Conservation (phyloP, 1,140 invertebrate species). For the Pseudomyrmex dendroicus region DNA sequence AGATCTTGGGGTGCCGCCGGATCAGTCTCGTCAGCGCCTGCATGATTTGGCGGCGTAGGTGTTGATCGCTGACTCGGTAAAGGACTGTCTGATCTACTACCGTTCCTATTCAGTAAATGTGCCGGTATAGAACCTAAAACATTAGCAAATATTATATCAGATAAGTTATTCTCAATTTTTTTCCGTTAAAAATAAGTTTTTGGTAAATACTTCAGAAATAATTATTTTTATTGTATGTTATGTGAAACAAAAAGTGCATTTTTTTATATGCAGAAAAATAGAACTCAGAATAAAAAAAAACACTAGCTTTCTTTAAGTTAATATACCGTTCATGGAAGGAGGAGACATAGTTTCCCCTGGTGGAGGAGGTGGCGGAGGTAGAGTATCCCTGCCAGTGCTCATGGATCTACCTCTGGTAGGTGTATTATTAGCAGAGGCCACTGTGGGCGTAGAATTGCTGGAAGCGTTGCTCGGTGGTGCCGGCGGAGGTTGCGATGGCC, state of each 20-base stretch:
- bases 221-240: no score
- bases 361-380: conserved; percentile 96
- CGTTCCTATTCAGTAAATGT: conserved; percentile 82
- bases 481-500: conserved; percentile 94
- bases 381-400: conserved; percentile 89
- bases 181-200: conserved; percentile 1
- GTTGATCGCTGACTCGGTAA: conserved; percentile 86
- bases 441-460: conserved; percentile 89
- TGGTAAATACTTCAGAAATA: neutral
- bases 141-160: conserved; percentile 52
- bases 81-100: conserved; percentile 84
- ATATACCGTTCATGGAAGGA: conserved; percentile 83
- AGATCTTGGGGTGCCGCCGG: conserved; percentile 81
- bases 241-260: no score
- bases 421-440: conserved; percentile 88
- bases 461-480: conserved; percentile 91
- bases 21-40: conserved; percentile 81
- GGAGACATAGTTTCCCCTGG: conserved; percentile 87
- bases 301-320: neutral
- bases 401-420: conserved; percentile 89
- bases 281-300: no score
- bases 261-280: no score
- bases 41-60: conserved; percentile 84
- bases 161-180: neutral
- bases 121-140: conserved; percentile 84